Base-by-base conservation (phyloP, 2,113 vertebrate species). In the Zosterops hypoxanthus region DNA sequence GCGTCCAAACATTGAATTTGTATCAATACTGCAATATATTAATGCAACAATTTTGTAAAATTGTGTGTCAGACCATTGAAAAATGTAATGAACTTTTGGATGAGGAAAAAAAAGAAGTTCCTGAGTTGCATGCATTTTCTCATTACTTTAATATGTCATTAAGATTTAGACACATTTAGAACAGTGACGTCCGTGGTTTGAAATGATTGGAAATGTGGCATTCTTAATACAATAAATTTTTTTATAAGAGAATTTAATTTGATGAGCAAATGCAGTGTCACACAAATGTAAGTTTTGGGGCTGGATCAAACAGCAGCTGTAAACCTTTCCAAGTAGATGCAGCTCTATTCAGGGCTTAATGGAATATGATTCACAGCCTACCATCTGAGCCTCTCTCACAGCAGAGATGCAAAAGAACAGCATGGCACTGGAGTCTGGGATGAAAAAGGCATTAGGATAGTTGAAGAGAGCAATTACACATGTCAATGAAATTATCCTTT, bases 291-390 rank as follows among this genome's bases (percentile, higher is more conserved):
- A 83, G 63, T 66, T 79, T 76, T 88, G 69, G 61, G 59, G 21
- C 47, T 86, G 78, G 69, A 88, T 89, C 70, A 96, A 92, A 71
- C 20, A 64, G 31, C 94, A 97, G 59, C 82, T 94, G n/a, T 91
- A 97, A 93, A 83, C 56, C 47, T 95, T 93, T 95, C 72, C 80
- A 85, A 92, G 33, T 39, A 68, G 39, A 31, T 92, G 76, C 3
- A 41, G 60, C 60, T 83, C 41, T 72, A 71, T 93, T 87, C 57
- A 26, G 71, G 85, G 25, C 13, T 90, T 88, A 94, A 93, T 79
- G 53, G 82, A 81, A 68, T 34, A 90, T 90, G 79, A 95, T 69
- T 96, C 90, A 92, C 79, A 77, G 59, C 33, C 86, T 87, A 77
- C 44, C 34, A 69, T 90, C 94, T 6, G 19, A 82, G 57, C 18